A percentile compares a stretch with the other conserved stretches of the same genome.
Conservation (phyloP, 2,888 invertebrate genomes). For the Digitonthophagus gazella region DNA sequence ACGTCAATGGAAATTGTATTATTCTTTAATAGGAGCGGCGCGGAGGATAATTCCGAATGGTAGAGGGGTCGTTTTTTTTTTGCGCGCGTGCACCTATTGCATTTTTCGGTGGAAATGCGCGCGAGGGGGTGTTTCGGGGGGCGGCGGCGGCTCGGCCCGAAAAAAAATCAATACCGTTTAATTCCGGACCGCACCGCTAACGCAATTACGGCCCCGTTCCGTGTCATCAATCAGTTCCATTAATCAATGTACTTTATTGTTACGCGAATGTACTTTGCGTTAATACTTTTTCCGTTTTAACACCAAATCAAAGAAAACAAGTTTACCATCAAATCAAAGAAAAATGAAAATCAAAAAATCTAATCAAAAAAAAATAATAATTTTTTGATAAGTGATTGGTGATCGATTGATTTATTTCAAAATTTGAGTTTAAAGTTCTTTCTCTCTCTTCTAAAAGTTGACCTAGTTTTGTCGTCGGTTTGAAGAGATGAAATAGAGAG, state of each 20-base stretch:
- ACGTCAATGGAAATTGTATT: background rate
- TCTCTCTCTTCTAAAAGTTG: background rate
- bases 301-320: no score
- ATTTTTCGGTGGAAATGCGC: background rate
- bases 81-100: background rate
- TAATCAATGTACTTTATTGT: background rate
- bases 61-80: background rate
- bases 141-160: background rate
- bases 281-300: no score
- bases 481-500: background rate
- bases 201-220: conserved; percentile 3
- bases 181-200: conserved; percentile 4
- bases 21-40: background rate
- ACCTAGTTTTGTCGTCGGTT: background rate
- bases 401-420: background rate
- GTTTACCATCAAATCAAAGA: no score
- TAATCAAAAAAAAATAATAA: no score
- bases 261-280: background rate
- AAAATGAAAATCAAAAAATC: no score
- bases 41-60: no score
- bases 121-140: background rate
- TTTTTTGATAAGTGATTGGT: no score
- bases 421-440: background rate
- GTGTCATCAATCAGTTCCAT: conserved; percentile 3
- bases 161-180: conserved; percentile 16